phyloP scores from a whole-genome alignment of 2,888 invertebrate genomes.

The Dryobotodes eremita region DNA sequence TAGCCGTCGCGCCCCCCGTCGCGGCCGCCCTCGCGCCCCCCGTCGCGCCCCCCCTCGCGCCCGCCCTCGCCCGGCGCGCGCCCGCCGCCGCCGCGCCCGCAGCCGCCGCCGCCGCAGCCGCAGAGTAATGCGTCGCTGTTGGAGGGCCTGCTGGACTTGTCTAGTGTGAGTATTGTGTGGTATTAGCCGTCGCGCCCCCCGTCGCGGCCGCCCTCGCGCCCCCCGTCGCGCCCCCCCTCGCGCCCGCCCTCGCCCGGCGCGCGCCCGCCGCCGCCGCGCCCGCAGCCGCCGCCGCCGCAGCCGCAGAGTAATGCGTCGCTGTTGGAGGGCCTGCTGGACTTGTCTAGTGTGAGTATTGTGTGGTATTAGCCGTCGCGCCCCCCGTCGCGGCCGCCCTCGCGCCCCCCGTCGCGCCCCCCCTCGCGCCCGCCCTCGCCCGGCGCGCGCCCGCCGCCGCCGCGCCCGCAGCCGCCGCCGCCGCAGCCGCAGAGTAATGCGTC shows the following conservation, averaged over 20 bases:
- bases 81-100: conserved; percentile 81
- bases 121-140: conserved; percentile 79
- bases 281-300: conserved; percentile 73
- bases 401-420: conserved; percentile 80
- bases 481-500: conserved; percentile 75
- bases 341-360: conserved; percentile 83
- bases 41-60: conserved; percentile 85
- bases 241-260: conserved; percentile 89
- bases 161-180: conserved; percentile 80
- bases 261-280: conserved; percentile 83
- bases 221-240: conserved; percentile 83
- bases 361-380: conserved; percentile 79
- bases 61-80: conserved; percentile 89
- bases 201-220: conserved; percentile 60
- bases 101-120: conserved; percentile 72
- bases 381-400: conserved; percentile 69
- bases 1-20: conserved; percentile 79
- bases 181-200: conserved; percentile 81
- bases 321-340: conserved; percentile 82
- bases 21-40: conserved; percentile 52
- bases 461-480: conserved; percentile 73
- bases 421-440: conserved; percentile 89
- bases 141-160: conserved; percentile 84
- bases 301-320: conserved; percentile 77
- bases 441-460: conserved; percentile 85